phyloP scores from a whole-genome alignment of 2,888 invertebrate genomes.

The Linnaemya tessellans region DNA sequence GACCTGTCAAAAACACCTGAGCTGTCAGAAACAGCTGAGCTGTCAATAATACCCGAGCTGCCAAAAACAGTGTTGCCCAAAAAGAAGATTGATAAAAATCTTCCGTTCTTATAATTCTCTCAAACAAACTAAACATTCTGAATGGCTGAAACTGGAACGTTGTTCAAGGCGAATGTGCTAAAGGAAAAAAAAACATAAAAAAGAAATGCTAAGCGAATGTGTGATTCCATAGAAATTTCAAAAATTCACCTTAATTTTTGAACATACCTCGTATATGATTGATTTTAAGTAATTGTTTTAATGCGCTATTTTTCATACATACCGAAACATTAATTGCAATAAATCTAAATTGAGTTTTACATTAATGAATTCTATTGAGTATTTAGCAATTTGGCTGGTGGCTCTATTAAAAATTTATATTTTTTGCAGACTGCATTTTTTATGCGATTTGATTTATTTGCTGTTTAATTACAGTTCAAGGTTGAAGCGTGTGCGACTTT shows the following conservation, averaged over 20 bases:
- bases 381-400: conserved; percentile 16
- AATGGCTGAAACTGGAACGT: too few species aligned
- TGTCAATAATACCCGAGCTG: too few species aligned
- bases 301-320: background rate
- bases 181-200: too few species aligned
- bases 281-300: conserved; percentile 31
- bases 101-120: too few species aligned
- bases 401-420: conserved; percentile 28
- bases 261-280: background rate
- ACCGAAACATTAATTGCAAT: background rate
- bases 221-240: too few species aligned
- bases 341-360: conserved; percentile 37
- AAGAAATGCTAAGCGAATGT: too few species aligned
- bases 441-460: conserved; percentile 8
- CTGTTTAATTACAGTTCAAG: background rate
- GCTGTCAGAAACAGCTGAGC: too few species aligned
- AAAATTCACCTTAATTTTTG: background rate
- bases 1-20: too few species aligned
- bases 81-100: too few species aligned
- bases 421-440: conserved; percentile 12
- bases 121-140: too few species aligned
- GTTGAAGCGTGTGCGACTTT: background rate
- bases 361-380: conserved; percentile 22
- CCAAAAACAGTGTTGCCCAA: too few species aligned
- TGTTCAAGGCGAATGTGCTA: too few species aligned